These are phyloP conservation scores for Tetranychus truncatus DNA, from an alignment of 2,888 invertebrate species.

Conservation along the genomic window DNA sequence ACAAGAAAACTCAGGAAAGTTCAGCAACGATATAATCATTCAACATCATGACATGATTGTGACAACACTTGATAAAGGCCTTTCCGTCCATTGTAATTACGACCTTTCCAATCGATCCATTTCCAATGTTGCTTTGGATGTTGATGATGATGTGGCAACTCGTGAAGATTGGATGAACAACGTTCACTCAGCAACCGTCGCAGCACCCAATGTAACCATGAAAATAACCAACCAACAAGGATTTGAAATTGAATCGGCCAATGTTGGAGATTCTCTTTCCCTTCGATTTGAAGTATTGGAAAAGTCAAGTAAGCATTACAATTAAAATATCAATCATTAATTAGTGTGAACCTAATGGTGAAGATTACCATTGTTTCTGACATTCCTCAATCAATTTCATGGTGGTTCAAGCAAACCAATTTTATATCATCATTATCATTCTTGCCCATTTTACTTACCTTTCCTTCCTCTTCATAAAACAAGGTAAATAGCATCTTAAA, in stretches of 20 bases:
- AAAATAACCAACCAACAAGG: constrained; percentile 48
- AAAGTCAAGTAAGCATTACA: constrained; percentile 46
- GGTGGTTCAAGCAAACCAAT: not conserved
- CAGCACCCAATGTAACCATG: constrained; percentile 87
- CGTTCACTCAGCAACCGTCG: constrained; percentile 47
- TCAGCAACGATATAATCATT: constrained; percentile 69
- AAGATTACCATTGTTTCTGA: not conserved
- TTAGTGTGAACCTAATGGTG: not conserved
- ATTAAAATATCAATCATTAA: too few species aligned
- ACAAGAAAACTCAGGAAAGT: constrained; percentile 50
- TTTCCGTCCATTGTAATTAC: constrained; percentile 81
- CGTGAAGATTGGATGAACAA: not conserved
- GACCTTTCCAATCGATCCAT: constrained; percentile 72
- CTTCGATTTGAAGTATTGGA: constrained; percentile 79
- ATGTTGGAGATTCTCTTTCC: constrained; percentile 78
- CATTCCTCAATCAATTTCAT: not conserved
- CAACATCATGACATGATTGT: constrained; percentile 91
- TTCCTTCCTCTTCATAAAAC: not conserved
- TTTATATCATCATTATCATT: not conserved
- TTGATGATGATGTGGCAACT: not conserved
- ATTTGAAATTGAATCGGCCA: constrained; percentile 64
- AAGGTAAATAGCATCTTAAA: not conserved
- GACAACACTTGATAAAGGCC: constrained; percentile 75
- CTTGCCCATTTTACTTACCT: not conserved
- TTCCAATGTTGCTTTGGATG: not conserved